Evolutionary conservation across 2,113 vertebrate genomes (phyloP), one percentile per base, ranked within the genome.

Genomic region (Leucoraja erinaceus): DNA sequence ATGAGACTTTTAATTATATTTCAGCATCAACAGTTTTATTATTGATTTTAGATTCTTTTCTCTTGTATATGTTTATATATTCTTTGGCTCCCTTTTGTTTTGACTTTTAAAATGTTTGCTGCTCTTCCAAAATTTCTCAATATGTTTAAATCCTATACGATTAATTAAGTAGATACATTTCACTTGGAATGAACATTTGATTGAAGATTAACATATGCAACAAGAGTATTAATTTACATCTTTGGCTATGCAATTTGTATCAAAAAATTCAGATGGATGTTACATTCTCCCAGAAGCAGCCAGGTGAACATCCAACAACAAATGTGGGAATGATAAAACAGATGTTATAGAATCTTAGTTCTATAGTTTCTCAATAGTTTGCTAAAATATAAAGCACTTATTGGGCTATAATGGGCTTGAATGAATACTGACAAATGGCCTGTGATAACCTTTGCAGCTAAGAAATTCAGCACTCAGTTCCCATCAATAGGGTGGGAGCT

Each of bases 141-240:
- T 25, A 59, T 56, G n/a, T 59, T 90, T 90, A 90, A 70, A 90
- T 70, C 18, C 33, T 11, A 90, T 11, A 14, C 31, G 88, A 90
- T 90, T 90, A 68, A 90, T 90, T 90, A 47, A 90, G 88, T 70
- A 90, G 61, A 70, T n/a, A 90, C 38, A 90, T 68, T 66, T 90
- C 20, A 59, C 11, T 86, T 61, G 5, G n/a, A 68, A 68, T 68
- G 61, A 90, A 38, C 88, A 70, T 31, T 70, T 90, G 88, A 90
- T 90, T 90, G 63, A 47, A 90, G 88, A 90, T 90, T 70, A 90
- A 31, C 88, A 90, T 70, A 90, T 72, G 63, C 20, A 90, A 68
- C 61, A 33, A 90, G 63, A 90, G 31, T 47, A 70, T 7, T 70
- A 8, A 31, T 68, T 68, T 90, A 63, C 59, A 70, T 38, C 88